Conservation (phyloP, 2,113 vertebrate species). For the Cyphomyrus discorhynchus region DNA sequence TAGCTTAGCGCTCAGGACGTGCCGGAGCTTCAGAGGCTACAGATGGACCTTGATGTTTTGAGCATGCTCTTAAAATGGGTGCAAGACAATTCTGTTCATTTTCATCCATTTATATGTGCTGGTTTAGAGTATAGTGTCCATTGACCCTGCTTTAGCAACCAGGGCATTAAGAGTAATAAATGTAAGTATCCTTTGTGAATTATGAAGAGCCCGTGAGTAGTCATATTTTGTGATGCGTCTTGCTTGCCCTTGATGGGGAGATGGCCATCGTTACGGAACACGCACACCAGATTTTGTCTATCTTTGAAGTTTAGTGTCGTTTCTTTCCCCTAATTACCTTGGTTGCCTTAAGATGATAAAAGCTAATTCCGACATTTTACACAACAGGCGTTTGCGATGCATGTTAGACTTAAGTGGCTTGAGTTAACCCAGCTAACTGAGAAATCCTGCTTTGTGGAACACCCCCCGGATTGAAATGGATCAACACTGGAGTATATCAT, state of each 20-base stretch:
- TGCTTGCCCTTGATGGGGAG: neutral
- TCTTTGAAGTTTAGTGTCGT: no score
- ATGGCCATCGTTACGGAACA: neutral
- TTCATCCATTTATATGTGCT: neutral
- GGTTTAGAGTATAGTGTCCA: neutral
- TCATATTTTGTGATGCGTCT: neutral
- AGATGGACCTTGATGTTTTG: neutral
- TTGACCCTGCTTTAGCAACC: neutral
- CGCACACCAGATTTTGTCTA: neutral
- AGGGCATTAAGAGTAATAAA: neutral
- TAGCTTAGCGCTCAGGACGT: neutral
- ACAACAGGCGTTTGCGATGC: neutral
- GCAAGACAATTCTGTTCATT: neutral
- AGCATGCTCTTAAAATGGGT: neutral
- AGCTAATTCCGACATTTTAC: neutral
- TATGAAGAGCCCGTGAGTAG: neutral
- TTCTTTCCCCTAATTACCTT: neutral
- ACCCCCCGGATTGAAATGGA: neutral
- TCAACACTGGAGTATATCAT: neutral
- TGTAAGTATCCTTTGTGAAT: neutral
- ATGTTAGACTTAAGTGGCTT: neutral
- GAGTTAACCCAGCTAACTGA: neutral
- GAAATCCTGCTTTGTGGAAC: neutral
- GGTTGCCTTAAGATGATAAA: neutral
- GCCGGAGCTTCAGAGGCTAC: neutral